Evolutionary conservation across 2,888 invertebrate species (phyloP), one percentile per base, ranked within the genome.

Genomic region (Villa cingulata): DNA sequence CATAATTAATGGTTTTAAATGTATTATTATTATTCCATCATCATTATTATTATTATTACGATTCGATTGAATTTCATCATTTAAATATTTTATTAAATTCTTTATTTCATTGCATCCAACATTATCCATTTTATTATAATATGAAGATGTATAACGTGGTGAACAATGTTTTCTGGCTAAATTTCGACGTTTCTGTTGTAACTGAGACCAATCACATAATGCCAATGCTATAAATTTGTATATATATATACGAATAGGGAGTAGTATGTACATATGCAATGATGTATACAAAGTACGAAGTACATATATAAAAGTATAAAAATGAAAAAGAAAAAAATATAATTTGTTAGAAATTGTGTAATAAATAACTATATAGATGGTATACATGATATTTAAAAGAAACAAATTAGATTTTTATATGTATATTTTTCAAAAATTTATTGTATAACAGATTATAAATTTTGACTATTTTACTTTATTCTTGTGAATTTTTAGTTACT

Each of bases 201-300:
- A 73, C 51, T 78, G 78, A 0, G 88, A 88, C 88, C 88, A 89
- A 63, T 89, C 87, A 66, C 89, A 89, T 19, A 90, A 75, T 0
- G 89, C 89, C 56, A 89, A 70, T 50, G 89, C 89, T 89, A 76
- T 29, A 74, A 73, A 66, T n/a, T n/a, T n/a, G n/a, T n/a, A n/a
- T n/a, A n/a, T n/a, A n/a, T n/a, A n/a, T n/a, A n/a, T n/a, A n/a
- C n/a, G n/a, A n/a, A n/a, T n/a, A n/a, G n/a, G n/a, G n/a, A n/a
- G n/a, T n/a, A n/a, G n/a, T n/a, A n/a, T n/a, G n/a, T n/a, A n/a
- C n/a, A n/a, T n/a, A n/a, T n/a, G n/a, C n/a, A n/a, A n/a, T n/a
- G n/a, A n/a, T n/a, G n/a, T n/a, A n/a, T n/a, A n/a, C n/a, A n/a
- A n/a, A n/a, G n/a, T n/a, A n/a, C n/a, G n/a, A n/a, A n/a, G n/a